Conservation (phyloP, 2,113 vertebrate species). For the Phaethon lepturus region DNA sequence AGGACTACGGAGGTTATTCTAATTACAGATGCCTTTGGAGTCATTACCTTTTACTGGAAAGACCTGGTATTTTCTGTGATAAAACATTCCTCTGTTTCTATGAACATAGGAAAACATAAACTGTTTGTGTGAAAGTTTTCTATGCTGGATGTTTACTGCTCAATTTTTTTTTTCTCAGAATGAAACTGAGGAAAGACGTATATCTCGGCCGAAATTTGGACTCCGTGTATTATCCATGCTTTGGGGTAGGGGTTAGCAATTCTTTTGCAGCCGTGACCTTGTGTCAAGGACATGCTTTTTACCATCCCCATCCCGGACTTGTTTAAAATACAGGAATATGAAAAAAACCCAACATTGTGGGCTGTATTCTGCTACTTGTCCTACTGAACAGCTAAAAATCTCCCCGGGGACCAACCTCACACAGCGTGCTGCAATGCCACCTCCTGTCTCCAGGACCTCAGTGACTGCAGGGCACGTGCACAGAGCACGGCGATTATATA, state of each 20-base stretch:
- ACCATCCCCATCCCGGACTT: not conserved
- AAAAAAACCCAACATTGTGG: accelerated
- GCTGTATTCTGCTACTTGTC: not conserved
- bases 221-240: not conserved
- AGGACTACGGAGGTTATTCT: not conserved
- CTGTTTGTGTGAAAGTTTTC: not conserved
- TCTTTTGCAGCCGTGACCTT: not conserved
- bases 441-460: not conserved
- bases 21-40: not conserved
- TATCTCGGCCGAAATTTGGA: not conserved
- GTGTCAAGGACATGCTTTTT: not conserved
- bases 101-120: not conserved
- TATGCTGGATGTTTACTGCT: not conserved
- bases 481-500: not conserved
- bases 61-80: not conserved
- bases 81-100: not conserved
- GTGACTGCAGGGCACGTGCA: not conserved
- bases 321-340: not conserved
- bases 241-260: not conserved
- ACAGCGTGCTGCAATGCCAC: not conserved
- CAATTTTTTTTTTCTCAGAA: not conserved
- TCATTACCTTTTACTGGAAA: not conserved
- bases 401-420: not conserved
- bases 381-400: not conserved
- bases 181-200: not conserved